Base-by-base conservation (phyloP, 2,113 vertebrate genomes). In the Columba livia region DNA sequence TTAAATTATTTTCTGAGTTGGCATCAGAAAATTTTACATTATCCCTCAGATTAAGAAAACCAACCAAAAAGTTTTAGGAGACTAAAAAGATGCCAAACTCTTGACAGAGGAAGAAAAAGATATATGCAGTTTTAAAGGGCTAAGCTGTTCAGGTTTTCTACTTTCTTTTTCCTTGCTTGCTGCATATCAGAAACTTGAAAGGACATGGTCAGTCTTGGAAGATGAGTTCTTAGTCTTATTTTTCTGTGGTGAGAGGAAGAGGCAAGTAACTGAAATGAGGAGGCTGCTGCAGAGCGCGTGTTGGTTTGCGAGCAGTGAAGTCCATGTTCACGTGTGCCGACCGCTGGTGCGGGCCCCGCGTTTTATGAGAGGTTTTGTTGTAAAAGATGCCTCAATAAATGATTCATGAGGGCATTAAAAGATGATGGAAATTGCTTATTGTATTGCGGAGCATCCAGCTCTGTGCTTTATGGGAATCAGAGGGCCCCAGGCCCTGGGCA, bases 371-470 rank as follows among this genome's bases (percentile, higher is more conserved):
- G 57, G 32, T 54, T 82, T 80, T 72, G 66, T 66, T 93, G 81
- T 89, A 79, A 93, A 94, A 85, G 57, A 62, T 91, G 71, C 88
- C 81, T 78, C 93, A 74, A 51, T 93, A 96, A 97, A 88, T 85
- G 64, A 79, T 93, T 96, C 95, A 92, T 3, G 4, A 81, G 81
- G 86, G 88, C 80, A 70, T 88, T 96, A 92, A 95, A 93, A 97
- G 91, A 93, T 92, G 96, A 94, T 95, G 95, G 95, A 94, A 96
- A 95, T 97, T 90, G 73, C 77, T 96, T 94, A 66, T 91, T 96
- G 92, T 87, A 79, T 96, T 48, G 8, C 85, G 88, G 79, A 94
- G 62, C 89, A 89, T 88, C 72, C 70, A 93, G 7, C 80, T 96
- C 88, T 80, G 85, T 92, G 64, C 64, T 95, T 97, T 96, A 94